phyloP scores from a whole-genome alignment of 2,797 vertebrate species.

The Microctenopoma stevenorrisi region DNA sequence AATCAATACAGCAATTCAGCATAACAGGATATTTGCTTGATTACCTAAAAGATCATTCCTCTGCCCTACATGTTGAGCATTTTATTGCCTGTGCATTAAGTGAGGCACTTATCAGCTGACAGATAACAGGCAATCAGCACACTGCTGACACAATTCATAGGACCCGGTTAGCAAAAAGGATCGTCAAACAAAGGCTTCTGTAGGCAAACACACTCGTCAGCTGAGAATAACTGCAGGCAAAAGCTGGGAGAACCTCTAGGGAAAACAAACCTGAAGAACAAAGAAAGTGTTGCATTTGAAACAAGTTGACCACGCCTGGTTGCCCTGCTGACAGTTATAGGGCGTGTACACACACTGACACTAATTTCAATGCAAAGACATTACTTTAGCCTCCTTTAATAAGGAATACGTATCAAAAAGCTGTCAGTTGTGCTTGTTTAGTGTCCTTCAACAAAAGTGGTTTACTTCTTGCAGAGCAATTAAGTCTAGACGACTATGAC shows the following conservation, averaged over 20 bases:
- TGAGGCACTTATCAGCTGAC: conserved; percentile 79
- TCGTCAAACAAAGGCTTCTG: conserved; percentile 85
- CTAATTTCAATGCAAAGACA: conserved; percentile 32
- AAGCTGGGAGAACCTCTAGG: conserved; percentile 61
- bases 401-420: conserved; percentile 2
- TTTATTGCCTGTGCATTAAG: conserved; percentile 82
- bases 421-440: conserved; percentile 13
- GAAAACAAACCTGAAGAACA: conserved; percentile 79
- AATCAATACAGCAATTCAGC: conserved; percentile 80
- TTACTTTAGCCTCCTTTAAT: conserved; percentile 21
- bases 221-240: conserved; percentile 75
- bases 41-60: conserved; percentile 66
- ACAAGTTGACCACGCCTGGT: conserved; percentile 74
- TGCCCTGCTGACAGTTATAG: conserved; percentile 63
- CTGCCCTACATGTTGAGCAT: conserved; percentile 69
- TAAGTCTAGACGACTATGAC: conserved; percentile 25
- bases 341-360: conserved; percentile 34
- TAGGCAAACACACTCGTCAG: conserved; percentile 80
- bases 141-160: conserved; percentile 86
- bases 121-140: conserved; percentile 83
- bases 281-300: conserved; percentile 75
- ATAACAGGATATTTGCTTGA: conserved; percentile 78
- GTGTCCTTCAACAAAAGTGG: conserved; percentile 12
- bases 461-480: conserved; percentile 28
- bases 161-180: conserved; percentile 73